phyloP scores from a whole-genome alignment of 2,113 vertebrate species.

The Antechinus flavipes region DNA sequence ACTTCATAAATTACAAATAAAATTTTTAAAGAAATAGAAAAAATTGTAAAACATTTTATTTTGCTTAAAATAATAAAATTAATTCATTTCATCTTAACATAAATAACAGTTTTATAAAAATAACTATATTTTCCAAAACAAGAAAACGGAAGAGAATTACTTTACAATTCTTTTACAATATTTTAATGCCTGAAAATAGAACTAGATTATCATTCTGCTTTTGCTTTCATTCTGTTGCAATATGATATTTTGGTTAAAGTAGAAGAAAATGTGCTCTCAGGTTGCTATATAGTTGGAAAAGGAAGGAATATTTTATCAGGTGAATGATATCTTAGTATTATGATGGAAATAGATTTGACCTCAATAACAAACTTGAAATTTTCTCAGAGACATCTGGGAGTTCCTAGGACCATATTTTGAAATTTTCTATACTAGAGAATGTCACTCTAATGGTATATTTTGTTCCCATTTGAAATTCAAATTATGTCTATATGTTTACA shows the following conservation, averaged over 20 bases:
- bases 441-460: neutral
- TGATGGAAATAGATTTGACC: neutral
- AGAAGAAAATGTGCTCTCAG: neutral
- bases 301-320: neutral
- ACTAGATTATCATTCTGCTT: neutral
- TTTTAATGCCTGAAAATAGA: too few relatives aligned
- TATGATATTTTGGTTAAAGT: neutral
- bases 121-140: too few relatives aligned
- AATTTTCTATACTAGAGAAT: neutral
- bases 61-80: too few relatives aligned
- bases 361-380: neutral
- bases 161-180: too few relatives aligned
- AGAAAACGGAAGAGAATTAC: too few relatives aligned
- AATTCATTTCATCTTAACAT: too few relatives aligned
- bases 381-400: neutral
- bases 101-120: too few relatives aligned
- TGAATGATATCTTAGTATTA: neutral
- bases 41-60: too few relatives aligned
- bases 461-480: neutral
- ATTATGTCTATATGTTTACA: neutral
- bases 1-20: too few relatives aligned
- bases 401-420: neutral
- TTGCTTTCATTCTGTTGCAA: neutral
- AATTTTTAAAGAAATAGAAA: too few relatives aligned
- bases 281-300: neutral